phyloP scores from a whole-genome alignment of 2,797 vertebrate species.

The Siniperca undulata region DNA sequence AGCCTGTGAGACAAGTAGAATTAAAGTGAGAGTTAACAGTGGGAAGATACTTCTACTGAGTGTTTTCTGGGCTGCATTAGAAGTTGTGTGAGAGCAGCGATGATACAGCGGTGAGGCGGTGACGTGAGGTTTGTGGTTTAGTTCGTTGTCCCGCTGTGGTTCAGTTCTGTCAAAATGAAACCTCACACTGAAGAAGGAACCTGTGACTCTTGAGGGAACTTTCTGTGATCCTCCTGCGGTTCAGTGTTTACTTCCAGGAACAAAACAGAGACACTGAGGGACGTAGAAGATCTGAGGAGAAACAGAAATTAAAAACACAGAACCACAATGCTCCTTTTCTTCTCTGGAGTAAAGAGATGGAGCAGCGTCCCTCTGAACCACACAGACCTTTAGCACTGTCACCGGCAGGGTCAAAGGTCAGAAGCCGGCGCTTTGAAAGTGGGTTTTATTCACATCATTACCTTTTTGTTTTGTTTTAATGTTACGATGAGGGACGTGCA shows the following conservation, averaged over 20 bases:
- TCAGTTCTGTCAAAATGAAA: constrained; percentile 16
- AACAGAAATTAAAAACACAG: constrained; percentile 26
- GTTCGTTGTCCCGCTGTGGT: background rate
- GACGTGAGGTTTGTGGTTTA: constrained; percentile 19
- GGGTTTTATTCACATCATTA: background rate
- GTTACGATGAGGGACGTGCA: background rate
- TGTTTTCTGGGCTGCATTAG: background rate
- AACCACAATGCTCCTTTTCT: constrained; percentile 30
- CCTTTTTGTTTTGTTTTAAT: background rate
- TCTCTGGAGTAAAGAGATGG: background rate
- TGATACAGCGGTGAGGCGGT: background rate
- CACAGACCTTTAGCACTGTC: background rate
- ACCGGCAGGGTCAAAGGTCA: constrained; percentile 5
- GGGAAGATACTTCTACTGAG: background rate
- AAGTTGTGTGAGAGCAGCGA: background rate
- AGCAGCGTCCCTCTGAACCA: background rate
- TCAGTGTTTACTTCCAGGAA: constrained; percentile 21
- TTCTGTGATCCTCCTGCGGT: constrained; percentile 28
- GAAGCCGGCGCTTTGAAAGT: background rate
- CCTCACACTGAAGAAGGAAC: constrained; percentile 4
- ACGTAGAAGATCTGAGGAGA: constrained; percentile 16
- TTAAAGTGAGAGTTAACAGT: background rate
- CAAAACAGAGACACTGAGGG: background rate
- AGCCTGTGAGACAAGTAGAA: background rate
- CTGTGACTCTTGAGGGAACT: constrained; percentile 13